phyloP scores from a whole-genome alignment of 2,113 vertebrate genomes.

The Probosciger aterrimus region DNA sequence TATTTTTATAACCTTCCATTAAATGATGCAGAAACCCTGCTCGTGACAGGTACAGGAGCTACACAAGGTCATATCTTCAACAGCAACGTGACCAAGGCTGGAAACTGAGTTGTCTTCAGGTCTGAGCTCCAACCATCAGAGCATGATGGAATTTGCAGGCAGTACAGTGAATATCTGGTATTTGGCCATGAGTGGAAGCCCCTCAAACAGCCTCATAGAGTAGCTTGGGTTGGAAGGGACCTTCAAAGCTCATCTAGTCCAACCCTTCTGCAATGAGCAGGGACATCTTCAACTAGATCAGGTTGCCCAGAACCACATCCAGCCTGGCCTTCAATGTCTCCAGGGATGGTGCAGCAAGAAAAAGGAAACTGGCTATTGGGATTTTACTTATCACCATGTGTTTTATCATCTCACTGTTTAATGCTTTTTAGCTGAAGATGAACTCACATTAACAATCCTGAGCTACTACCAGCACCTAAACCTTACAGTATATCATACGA shows the following conservation, averaged over 20 bases:
- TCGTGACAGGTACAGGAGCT: not conserved
- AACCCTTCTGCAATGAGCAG: not conserved
- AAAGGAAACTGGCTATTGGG: not conserved
- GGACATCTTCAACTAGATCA: not conserved
- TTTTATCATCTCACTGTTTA: not conserved
- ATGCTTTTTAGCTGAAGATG: not conserved
- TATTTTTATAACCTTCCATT: not conserved
- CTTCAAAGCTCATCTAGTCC: not conserved
- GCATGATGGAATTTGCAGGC: not conserved
- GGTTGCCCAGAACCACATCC: not conserved
- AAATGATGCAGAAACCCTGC: not conserved
- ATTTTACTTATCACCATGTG: not conserved
- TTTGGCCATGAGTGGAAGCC: not conserved
- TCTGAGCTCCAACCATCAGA: not conserved
- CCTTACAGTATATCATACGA: not conserved
- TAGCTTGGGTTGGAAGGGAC: not conserved
- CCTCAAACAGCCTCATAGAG: not conserved
- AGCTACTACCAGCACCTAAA: not conserved
- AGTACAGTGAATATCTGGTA: not conserved
- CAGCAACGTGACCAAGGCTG: not conserved
- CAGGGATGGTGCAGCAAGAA: not conserved
- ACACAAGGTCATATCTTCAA: not conserved
- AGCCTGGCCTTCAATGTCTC: not conserved
- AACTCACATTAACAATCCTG: not conserved
- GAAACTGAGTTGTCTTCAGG: not conserved